phyloP scores from a whole-genome alignment of 2,797 vertebrate species.

The Pelobates cultripes region DNA sequence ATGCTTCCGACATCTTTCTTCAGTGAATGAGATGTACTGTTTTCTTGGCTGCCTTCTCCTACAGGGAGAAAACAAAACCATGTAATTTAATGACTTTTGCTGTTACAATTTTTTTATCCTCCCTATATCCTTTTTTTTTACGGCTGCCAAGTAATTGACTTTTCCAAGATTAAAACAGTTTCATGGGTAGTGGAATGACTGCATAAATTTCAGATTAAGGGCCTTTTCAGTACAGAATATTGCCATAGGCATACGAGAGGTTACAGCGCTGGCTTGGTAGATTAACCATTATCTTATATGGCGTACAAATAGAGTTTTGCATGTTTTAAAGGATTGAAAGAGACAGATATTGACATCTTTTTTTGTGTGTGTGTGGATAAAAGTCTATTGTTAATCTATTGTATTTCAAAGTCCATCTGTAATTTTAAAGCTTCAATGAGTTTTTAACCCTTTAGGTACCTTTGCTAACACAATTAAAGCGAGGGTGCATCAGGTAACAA shows the following conservation, averaged over 20 bases:
- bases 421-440: too few relatives aligned
- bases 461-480: too few relatives aligned
- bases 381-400: neutral
- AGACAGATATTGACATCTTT: constrained; percentile 15
- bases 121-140: constrained; percentile 32
- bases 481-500: too few relatives aligned
- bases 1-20: constrained; percentile 97
- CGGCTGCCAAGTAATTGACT: constrained; percentile 42
- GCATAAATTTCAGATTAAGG: constrained; percentile 52
- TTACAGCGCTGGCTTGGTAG: constrained; percentile 5
- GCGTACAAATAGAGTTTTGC: constrained; percentile 20
- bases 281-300: constrained; percentile 26
- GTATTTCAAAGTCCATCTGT: neutral
- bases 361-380: neutral
- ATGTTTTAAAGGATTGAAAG: constrained; percentile 22
- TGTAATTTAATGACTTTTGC: constrained; percentile 34
- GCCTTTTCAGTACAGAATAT: constrained; percentile 21
- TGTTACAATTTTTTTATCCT: constrained; percentile 5
- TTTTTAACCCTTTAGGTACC: too few relatives aligned
- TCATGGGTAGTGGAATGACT: constrained; percentile 31
- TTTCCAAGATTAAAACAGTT: constrained; percentile 48
- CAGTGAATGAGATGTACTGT: constrained; percentile 82
- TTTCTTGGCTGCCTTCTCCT: constrained; percentile 88
- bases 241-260: constrained; percentile 28
- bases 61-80: constrained; percentile 55